Conservation (phyloP, 2,797 vertebrate species). For the Odontamblyopus rebecca region DNA sequence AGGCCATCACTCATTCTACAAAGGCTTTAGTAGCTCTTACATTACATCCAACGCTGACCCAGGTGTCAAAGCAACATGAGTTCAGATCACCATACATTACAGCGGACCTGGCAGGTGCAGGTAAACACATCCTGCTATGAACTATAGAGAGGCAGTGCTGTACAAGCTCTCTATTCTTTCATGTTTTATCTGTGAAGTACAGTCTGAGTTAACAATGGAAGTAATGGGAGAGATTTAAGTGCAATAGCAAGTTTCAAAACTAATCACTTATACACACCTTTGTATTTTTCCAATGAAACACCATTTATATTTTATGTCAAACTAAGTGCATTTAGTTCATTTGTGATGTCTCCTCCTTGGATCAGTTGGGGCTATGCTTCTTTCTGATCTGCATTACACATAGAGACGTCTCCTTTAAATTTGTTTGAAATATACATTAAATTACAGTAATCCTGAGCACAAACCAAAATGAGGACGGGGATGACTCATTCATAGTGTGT, state of each 20-base stretch:
- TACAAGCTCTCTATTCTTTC: not conserved
- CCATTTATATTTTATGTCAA: not conserved
- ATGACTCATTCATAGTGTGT: conserved; percentile 13
- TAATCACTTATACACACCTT: not conserved
- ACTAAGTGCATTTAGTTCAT: not conserved
- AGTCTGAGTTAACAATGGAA: not conserved
- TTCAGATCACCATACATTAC: conserved; percentile 34
- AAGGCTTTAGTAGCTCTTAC: conserved; percentile 51
- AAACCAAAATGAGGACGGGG: conserved; percentile 3
- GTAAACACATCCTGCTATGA: conserved; percentile 12
- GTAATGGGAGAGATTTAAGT: not conserved
- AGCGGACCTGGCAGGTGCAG: conserved; percentile 13
- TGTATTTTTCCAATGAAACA: not conserved
- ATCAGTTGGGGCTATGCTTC: not conserved
- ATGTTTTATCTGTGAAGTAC: not conserved
- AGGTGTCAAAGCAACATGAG: conserved; percentile 43
- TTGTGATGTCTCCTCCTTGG: not conserved
- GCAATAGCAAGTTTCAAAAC: not conserved
- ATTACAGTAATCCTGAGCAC: not conserved
- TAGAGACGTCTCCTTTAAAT: not conserved
- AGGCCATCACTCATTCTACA: conserved; percentile 57
- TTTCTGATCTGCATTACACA: not conserved
- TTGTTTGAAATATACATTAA: conserved; percentile 17
- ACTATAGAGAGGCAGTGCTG: not conserved
- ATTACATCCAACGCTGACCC: conserved; percentile 53